phyloP scores from a whole-genome alignment of 2,797 vertebrate genomes.

The Lophius americanus region DNA sequence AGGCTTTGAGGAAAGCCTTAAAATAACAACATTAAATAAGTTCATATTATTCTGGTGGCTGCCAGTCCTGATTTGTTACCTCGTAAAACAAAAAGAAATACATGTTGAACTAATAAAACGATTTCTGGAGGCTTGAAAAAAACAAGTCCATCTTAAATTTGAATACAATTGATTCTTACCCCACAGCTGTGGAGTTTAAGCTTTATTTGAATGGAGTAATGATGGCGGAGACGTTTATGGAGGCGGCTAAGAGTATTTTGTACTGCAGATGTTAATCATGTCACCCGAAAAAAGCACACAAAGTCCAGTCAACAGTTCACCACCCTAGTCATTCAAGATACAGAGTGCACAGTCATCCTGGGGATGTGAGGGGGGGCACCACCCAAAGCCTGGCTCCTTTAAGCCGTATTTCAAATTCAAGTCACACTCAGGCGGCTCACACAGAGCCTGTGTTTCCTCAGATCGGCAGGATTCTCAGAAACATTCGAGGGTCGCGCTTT shows the following conservation, averaged over 20 bases:
- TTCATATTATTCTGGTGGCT: not conserved
- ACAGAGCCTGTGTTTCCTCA: conserved; percentile 28
- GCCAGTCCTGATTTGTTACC: not conserved
- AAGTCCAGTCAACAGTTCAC: conserved; percentile 3
- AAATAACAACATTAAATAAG: not conserved
- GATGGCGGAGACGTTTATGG: not conserved
- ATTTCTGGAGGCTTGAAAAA: no score
- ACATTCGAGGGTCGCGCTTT: not conserved
- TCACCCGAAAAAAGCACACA: not conserved
- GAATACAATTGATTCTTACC: not conserved
- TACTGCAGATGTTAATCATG: conserved; percentile 2
- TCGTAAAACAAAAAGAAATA: not conserved
- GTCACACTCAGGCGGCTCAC: conserved; percentile 46
- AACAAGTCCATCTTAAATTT: not conserved
- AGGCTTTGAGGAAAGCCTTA: no score
- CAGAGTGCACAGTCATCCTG: not conserved
- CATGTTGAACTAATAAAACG: not conserved
- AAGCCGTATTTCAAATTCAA: conserved; percentile 51
- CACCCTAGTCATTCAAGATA: not conserved
- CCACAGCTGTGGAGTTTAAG: not conserved
- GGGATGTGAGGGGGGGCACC: conserved; percentile 10
- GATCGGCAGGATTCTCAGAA: conserved; percentile 12
- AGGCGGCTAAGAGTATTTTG: not conserved
- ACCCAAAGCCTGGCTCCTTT: conserved; percentile 41
- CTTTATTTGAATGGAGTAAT: not conserved